phyloP scores from a whole-genome alignment of 2,113 vertebrate genomes.

The Rhizomys pruinosus region DNA sequence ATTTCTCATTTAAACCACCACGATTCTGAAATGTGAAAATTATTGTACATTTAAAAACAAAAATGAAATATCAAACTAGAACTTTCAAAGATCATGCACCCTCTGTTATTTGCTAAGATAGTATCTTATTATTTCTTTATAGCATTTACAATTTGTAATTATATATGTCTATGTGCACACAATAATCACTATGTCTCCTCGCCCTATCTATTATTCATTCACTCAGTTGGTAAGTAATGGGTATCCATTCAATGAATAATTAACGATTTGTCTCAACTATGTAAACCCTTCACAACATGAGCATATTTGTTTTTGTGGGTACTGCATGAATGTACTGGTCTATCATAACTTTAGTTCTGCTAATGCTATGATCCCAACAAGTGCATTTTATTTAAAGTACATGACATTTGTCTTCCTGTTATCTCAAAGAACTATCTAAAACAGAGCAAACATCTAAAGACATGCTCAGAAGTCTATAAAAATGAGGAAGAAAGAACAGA shows the following conservation, averaged over 20 bases:
- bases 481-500: neutral
- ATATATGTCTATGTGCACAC: neutral
- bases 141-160: slow-evolving; percentile 45
- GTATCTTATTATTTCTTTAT: neutral
- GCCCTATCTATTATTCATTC: neutral
- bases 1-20: no score
- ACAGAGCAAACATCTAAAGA: neutral
- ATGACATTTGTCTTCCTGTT: slow-evolving; percentile 7
- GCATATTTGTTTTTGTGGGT: neutral
- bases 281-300: neutral
- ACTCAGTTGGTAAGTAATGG: neutral
- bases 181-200: neutral
- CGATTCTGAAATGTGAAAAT: slow-evolving; percentile 33
- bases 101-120: neutral
- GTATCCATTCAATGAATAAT: neutral
- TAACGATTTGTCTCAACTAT: neutral
- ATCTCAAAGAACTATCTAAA: neutral
- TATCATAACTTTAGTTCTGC: slow-evolving; percentile 11
- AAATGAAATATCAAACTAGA: slow-evolving; percentile 36
- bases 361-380: neutral
- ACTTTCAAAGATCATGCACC: slow-evolving; percentile 3
- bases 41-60: slow-evolving; percentile 47
- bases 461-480: slow-evolving; percentile 23
- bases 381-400: neutral
- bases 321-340: neutral